Conservation (phyloP, 2,113 vertebrate genomes). For the Cyrtonyx montezumae region DNA sequence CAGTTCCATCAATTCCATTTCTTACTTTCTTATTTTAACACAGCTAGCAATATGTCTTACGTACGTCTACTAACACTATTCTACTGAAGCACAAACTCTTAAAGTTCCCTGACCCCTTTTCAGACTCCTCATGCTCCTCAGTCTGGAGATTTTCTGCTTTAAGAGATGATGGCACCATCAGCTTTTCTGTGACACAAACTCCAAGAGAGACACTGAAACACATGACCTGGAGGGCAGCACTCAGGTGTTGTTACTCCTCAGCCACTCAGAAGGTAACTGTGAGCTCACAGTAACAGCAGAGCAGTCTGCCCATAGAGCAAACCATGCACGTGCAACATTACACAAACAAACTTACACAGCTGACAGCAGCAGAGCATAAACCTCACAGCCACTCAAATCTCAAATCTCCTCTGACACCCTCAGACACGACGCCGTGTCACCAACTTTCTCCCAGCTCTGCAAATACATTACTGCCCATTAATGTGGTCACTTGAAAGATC, state of each 20-base stretch:
- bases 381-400: not conserved
- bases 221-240: not conserved
- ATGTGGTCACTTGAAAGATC: not conserved
- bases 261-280: not conserved
- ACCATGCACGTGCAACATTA: too few species aligned
- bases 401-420: not conserved
- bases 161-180: rapidly evolving
- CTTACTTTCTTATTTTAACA: not conserved
- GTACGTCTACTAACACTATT: not conserved
- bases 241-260: not conserved
- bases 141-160: rapidly evolving
- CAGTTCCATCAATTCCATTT: not conserved
- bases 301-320: not conserved
- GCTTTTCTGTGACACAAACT: not conserved
- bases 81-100: not conserved
- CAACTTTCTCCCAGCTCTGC: not conserved
- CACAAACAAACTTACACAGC: too few species aligned
- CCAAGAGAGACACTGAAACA: rapidly evolving
- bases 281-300: rapidly evolving
- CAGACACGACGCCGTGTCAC: rapidly evolving
- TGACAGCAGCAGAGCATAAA: not conserved
- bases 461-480: rapidly evolving
- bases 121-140: not conserved
- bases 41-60: not conserved
- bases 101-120: not conserved